A percentile compares a stretch with the other conserved stretches of the same genome.
Evolutionary conservation across 2,113 vertebrate genomes (phyloP).

Genomic region (Syrmaticus mikado): DNA sequence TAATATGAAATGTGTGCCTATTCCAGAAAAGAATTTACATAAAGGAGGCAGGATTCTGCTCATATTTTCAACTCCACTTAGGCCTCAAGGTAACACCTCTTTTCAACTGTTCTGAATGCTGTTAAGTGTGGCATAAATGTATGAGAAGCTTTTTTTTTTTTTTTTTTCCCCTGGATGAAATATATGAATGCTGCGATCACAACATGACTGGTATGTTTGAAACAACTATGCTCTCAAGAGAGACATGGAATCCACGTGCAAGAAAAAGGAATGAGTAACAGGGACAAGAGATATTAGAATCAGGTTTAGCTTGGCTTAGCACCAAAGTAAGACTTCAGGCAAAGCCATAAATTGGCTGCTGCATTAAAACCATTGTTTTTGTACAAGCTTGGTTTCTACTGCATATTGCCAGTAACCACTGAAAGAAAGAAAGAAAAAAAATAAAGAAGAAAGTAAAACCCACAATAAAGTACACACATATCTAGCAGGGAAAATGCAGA

Average conservation of each 20-base stretch:
- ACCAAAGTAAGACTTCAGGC: not conserved
- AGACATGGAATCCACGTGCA: not conserved
- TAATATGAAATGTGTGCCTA: not conserved
- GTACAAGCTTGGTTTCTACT: not conserved
- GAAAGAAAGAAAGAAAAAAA: not conserved
- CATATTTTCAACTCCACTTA: not conserved
- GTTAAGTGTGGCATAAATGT: accelerated
- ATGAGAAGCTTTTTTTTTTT: not conserved
- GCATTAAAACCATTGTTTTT: not conserved
- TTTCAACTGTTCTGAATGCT: not conserved
- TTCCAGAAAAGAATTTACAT: not conserved
- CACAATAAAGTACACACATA: not conserved
- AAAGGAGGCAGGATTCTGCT: not conserved
- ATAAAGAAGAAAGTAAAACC: not conserved
- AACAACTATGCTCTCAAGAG: not conserved
- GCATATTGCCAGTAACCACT: not conserved
- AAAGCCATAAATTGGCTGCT: not conserved
- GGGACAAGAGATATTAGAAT: not conserved
- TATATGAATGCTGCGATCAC: not conserved
- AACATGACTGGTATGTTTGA: not conserved
- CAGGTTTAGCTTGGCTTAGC: not conserved
- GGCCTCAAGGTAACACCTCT: not conserved
- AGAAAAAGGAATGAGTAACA: not conserved
- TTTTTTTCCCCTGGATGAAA: not conserved
- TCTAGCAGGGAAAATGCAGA: slow-evolving; percentile 32